Base-by-base conservation (phyloP, 2,888 invertebrate species). In the Liopterus haemorrhoidalis region DNA sequence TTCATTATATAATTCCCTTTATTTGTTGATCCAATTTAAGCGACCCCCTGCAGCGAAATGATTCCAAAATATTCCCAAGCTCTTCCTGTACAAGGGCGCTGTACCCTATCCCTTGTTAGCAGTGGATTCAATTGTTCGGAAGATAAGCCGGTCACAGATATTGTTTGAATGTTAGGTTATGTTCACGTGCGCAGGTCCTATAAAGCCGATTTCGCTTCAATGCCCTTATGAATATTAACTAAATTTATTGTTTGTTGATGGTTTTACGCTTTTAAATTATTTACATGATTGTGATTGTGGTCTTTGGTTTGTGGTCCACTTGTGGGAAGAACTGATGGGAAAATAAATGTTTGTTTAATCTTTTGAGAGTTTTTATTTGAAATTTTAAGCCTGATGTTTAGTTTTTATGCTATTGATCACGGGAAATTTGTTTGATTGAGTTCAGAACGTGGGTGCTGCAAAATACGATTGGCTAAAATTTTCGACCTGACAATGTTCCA, bases 121-220 rank as follows among this genome's bases (percentile, higher is more conserved):
- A n/a, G n/a, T n/a, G 32, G 33, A 37, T 30, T 61, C 64, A 66
- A 66, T 66, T 66, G 66, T 66, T 62, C 49, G 65, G 63, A 65
- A 64, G 65, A 65, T 65, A 65, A 66, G 62, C 65, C 63, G 59
- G 60, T 57, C 32, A 49, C 57, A 62, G 38, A 45, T 45, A 39
- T 30, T 44, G 38, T 45, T 45, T 33, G 45, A n/a, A 38, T 45
- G 45, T 45, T 45, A 33, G 45, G 38, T 44, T 38, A 38, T 16
- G 44, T 44, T 28, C n/a, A n/a, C n/a, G 25, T 28, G 20, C 21
- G 37, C 37, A 28, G 33, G 39, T 39, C 45, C 39, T 45, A 25
- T 45, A 45, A 45, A 39, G 44, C 44, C 38, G 44, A 30, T 18
- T 19, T 37, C 18, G 32, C 20, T 33, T 12, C 20, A 15, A 33